Base-by-base conservation (phyloP, 2,888 invertebrate species). In the Schizaphis graminum region DNA sequence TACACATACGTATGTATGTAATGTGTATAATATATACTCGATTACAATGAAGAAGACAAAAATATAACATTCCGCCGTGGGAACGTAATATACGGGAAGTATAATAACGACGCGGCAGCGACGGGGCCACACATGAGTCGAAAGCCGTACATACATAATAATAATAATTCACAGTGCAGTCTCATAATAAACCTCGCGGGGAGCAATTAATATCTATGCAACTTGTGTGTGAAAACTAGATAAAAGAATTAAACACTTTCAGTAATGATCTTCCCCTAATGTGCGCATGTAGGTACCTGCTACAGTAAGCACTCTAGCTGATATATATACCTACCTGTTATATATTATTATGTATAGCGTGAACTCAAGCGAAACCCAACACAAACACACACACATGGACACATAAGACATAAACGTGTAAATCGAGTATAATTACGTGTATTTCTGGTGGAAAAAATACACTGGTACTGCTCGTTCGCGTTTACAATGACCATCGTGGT, bases 221-320 rank as follows among this genome's bases (percentile, higher is more conserved):
- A 92, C 77, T 41, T 41, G 88, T 77, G 87, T 94, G 94, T 94
- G 91, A 94, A 94, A 90, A 94, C 41, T 24, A 44, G 89, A 90
- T 94, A 94, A 67, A 86, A 90, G 84, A 93, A 91, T 94, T 91
- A 94, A 94, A 94, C 94, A 94, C 94, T 91, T 94, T 94, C 91
- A 91, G 90, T 91, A 94, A 91, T 67, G 91, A 49, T 84, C 84
- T 84, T 93, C 92, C 67, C 88, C 41, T 92, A 92, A 61, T 49
- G 61, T 47, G 87, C 16, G 56, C 41, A 56, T 84, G 91, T n/a
- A n/a, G n/a, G n/a, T 91, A 41, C 44, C 28, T 67, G 67, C 13
- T n/a, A 67, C n/a, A n/a, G 61, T 61, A 61, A 16, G 53, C 21
- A 53, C 53, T 21, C 21, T 49, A 53, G 53, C 53, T 53, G 16